Conservation (phyloP, 2,888 invertebrate genomes). For the Brachypalpus laphriformis region DNA sequence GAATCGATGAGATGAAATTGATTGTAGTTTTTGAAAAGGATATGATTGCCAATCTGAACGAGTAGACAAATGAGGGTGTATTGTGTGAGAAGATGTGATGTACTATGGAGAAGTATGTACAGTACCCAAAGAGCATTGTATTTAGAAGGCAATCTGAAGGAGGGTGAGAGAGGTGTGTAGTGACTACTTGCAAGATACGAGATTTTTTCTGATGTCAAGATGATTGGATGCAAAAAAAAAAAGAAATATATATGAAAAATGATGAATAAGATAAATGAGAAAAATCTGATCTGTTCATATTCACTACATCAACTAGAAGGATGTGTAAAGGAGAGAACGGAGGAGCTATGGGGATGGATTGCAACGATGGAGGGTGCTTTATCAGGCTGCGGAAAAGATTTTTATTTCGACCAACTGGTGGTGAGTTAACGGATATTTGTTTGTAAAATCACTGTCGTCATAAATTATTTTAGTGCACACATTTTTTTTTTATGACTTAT, state of each 20-base stretch:
- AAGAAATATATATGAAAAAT: slow-evolving; percentile 27
- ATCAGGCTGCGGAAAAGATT: slow-evolving; percentile 1
- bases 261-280: slow-evolving; percentile 12
- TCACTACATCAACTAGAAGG: slow-evolving; percentile 52
- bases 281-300: slow-evolving; percentile 71
- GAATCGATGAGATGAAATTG: slow-evolving; percentile 1
- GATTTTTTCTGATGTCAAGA: slow-evolving; percentile 3
- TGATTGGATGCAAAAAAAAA: slow-evolving; percentile 31
- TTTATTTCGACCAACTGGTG: slow-evolving; percentile 46
- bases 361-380: slow-evolving; percentile 6
- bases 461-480: slow-evolving; percentile 39
- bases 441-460: slow-evolving; percentile 69
- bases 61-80: slow-evolving; percentile 5
- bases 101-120: not conserved
- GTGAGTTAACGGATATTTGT: slow-evolving; percentile 71
- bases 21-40: slow-evolving; percentile 64
- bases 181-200: slow-evolving; percentile 30
- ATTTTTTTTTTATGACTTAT: slow-evolving; percentile 6
- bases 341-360: not conserved
- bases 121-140: slow-evolving; percentile 17
- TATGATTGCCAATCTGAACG: slow-evolving; percentile 38
- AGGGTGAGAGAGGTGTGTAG: slow-evolving; percentile 67
- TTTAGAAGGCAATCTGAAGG: slow-evolving; percentile 56
- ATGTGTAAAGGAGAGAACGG: not conserved
- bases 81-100: slow-evolving; percentile 12